Conservation (phyloP, 92 coral and sea anemone genomes). For the Paramuricea clavata region DNA sequence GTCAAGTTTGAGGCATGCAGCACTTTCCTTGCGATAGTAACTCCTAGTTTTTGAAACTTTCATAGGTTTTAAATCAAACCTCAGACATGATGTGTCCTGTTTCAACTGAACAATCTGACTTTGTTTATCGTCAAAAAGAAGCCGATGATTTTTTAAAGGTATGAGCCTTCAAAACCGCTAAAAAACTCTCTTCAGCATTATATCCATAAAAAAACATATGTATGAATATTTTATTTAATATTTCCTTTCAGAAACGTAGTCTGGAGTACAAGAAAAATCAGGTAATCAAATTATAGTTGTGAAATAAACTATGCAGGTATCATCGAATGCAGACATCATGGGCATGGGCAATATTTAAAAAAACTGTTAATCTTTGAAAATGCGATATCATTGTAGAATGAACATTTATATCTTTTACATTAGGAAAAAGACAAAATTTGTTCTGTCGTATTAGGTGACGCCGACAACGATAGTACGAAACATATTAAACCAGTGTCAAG, state of each 20-base stretch:
- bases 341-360: too few relatives aligned
- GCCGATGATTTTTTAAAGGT: constrained; percentile 13
- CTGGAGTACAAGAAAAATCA: background rate
- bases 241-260: background rate
- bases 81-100: constrained; percentile 45
- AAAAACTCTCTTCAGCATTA: background rate
- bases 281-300: background rate
- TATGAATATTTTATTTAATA: background rate
- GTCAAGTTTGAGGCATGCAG: too few relatives aligned
- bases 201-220: background rate
- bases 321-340: background rate
- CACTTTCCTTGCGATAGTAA: too few relatives aligned
- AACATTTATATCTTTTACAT: background rate
- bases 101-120: constrained; percentile 80
- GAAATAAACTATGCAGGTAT: background rate
- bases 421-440: constrained; percentile 2
- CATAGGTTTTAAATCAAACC: constrained; percentile 68
- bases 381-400: background rate
- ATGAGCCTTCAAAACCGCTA: background rate
- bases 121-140: constrained; percentile 52
- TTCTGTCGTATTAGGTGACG: background rate
- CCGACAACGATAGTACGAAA: background rate
- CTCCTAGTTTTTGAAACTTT: too few relatives aligned
- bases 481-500: constrained; percentile 12
- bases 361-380: too few relatives aligned